Evolutionary conservation across 2,888 invertebrate species (phyloP), one percentile per base, ranked within the genome.

Genomic region (Hemithea aestivaria): DNA sequence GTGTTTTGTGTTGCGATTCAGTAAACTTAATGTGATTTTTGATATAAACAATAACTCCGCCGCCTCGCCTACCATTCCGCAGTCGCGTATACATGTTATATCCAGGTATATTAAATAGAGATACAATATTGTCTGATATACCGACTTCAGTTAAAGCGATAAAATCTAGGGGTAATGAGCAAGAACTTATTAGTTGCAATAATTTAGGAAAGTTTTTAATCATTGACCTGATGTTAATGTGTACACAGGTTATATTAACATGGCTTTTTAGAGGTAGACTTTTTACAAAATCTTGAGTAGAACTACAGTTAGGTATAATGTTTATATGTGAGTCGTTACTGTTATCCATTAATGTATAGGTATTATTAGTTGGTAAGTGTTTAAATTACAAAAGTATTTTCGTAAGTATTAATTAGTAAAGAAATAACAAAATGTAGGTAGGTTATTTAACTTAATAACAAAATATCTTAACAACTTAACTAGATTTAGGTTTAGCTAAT

Each of bases 181-280:
- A 35, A 7, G 11, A 28, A 10, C 28, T 23, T 6, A 29, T 12
- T 0, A 11, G 11, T 11, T 26, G 29, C n/a, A 20, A 25, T 8
- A 36, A n/a, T 29, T 36, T 23, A 3, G 25, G 16, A 12, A 36
- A 36, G 8, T 36, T 36, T 30, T 36, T 36, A 20, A 25, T 21
- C 2, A 29, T 7, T 20, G 36, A 36, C 20, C 36, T 24, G 1
- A 36, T 36, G 7, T 30, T 36, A n/a, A 36, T n/a, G 29, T 36
- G 36, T 8, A 36, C 16, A n/a, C n/a, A n/a, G n/a, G n/a, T n/a
- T 16, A 16, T 16, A 16, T 16, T 39, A 16, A 16, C n/a, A n/a
- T n/a, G n/a, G n/a, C n/a, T n/a, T n/a, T n/a, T n/a, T n/a, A n/a
- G n/a, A n/a, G n/a, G n/a, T n/a, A n/a, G n/a, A n/a, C n/a, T n/a